phyloP scores from a whole-genome alignment of 1,140 invertebrate genomes.

The silkworm (Bombyx mori) region DNA sequence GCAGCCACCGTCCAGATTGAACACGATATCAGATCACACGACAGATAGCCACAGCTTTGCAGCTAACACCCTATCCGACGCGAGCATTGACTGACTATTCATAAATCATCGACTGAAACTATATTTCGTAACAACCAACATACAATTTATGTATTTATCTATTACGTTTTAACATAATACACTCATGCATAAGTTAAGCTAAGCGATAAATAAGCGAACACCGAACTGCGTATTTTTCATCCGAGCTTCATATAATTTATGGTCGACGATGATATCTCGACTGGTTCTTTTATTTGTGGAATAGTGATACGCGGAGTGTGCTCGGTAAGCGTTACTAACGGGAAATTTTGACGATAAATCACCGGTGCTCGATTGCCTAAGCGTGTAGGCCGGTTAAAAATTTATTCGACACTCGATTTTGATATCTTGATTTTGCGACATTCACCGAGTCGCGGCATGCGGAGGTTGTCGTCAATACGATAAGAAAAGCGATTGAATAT shows the following conservation, averaged over 20 bases:
- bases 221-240: slow-evolving; percentile 67
- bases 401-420: slow-evolving; percentile 61
- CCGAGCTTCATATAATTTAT: slow-evolving; percentile 67
- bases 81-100: slow-evolving; percentile 14
- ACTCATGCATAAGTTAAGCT: slow-evolving; percentile 56
- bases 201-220: slow-evolving; percentile 66
- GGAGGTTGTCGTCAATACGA: too few species aligned
- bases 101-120: too few species aligned
- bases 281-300: slow-evolving; percentile 70
- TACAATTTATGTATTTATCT: slow-evolving; percentile 25
- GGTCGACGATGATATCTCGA: slow-evolving; percentile 67
- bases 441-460: slow-evolving; percentile 23
- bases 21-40: slow-evolving; percentile 54
- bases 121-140: background rate
- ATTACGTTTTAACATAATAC: slow-evolving; percentile 53
- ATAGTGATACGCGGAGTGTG: slow-evolving; percentile 68
- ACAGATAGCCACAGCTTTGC: slow-evolving; percentile 39
- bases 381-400: slow-evolving; percentile 64
- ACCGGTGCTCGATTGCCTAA: slow-evolving; percentile 67
- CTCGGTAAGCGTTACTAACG: slow-evolving; percentile 68
- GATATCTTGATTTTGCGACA: slow-evolving; percentile 62
- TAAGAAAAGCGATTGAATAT: too few species aligned
- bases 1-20: slow-evolving; percentile 58
- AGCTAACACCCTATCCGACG: slow-evolving; percentile 23
- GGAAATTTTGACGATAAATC: slow-evolving; percentile 70